Evolutionary conservation across 2,113 vertebrate genomes (phyloP).

Genomic region (Speoplatyrhinus poulsoni): DNA sequence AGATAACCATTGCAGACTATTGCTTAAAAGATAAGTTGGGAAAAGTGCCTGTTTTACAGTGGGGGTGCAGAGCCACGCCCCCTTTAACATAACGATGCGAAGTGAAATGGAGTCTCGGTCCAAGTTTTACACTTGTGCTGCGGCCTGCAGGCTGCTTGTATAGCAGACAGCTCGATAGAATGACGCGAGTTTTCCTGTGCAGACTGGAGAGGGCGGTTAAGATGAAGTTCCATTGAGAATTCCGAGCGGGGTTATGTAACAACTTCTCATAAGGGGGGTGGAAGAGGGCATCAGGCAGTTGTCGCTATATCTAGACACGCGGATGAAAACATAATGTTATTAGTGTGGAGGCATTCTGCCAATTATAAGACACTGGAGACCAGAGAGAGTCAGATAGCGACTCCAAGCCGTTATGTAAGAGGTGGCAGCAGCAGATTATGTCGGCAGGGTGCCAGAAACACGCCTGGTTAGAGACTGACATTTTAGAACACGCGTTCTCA

Average conservation of each 20-base stretch:
- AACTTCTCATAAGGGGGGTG: slow-evolving; percentile 22
- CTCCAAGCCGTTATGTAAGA: slow-evolving; percentile 24
- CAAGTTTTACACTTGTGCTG: background rate
- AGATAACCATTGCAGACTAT: too few species aligned
- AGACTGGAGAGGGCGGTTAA: background rate
- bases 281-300: slow-evolving; percentile 4
- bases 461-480: background rate
- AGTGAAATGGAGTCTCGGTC: slow-evolving; percentile 72
- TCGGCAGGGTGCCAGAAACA: too few species aligned
- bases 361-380: background rate
- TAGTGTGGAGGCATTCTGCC: background rate
- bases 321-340: background rate
- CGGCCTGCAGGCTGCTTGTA: slow-evolving; percentile 33
- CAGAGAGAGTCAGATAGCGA: background rate
- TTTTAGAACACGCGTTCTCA: background rate
- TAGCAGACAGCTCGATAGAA: background rate
- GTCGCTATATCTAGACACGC: background rate
- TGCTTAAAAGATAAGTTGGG: too few species aligned
- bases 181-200: background rate
- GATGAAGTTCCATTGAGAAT: background rate
- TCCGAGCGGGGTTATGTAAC: slow-evolving; percentile 30
- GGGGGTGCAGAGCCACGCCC: slow-evolving; percentile 67
- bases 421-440: background rate
- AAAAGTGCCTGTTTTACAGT: background rate
- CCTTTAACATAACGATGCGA: slow-evolving; percentile 70